Conservation (phyloP, 2,113 vertebrate species). For the Phaetusa simplex region DNA sequence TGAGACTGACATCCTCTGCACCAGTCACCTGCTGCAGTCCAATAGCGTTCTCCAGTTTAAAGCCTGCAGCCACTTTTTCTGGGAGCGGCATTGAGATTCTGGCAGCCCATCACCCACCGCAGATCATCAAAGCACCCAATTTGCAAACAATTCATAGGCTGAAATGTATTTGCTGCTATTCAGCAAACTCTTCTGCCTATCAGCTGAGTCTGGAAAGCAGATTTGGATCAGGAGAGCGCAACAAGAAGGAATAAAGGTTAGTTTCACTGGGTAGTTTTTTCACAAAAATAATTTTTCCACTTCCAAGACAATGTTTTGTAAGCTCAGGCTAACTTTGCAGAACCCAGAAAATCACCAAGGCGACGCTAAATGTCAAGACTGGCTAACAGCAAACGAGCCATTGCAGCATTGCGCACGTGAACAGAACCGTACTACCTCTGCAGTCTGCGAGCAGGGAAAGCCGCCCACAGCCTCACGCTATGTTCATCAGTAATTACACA, state of each 20-base stretch:
- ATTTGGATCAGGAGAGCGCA: background rate
- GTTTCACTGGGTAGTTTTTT: background rate
- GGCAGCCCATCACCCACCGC: background rate
- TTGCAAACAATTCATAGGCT: constrained; percentile 8
- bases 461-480: background rate
- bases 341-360: constrained; percentile 55
- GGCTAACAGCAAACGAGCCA: constrained; percentile 35
- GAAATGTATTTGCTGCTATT: background rate
- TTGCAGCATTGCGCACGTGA: background rate
- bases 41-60: background rate
- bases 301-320: background rate
- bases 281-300: background rate
- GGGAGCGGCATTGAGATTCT: background rate
- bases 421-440: background rate
- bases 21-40: background rate
- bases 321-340: constrained; percentile 49
- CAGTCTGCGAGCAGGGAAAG: background rate
- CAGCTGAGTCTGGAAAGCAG: background rate
- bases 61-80: background rate
- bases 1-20: background rate
- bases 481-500: background rate
- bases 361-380: constrained; percentile 55
- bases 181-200: background rate
- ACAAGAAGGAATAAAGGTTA: background rate
- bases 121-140: background rate